A percentile compares a stretch with the other conserved stretches of the same genome.
phyloP scores from a whole-genome alignment of 2,888 invertebrate genomes.

The Sarcophaga caerulescens region DNA sequence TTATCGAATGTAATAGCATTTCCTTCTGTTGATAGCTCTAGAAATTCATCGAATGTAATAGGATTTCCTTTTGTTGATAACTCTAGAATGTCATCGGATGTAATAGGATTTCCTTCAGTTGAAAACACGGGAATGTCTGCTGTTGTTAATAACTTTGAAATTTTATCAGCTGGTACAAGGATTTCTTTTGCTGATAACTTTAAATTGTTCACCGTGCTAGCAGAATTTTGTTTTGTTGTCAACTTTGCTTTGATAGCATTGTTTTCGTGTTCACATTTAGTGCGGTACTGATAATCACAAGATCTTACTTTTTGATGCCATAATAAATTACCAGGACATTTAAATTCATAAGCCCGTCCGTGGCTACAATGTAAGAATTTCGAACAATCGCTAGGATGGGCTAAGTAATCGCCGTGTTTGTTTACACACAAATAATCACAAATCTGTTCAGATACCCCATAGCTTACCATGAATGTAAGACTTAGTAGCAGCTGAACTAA shows the following conservation, averaged over 20 bases:
- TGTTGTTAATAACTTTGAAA: too few relatives aligned
- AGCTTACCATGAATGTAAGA: neutral
- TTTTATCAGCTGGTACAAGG: too few relatives aligned
- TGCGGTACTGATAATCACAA: constrained; percentile 68
- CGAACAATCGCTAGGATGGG: constrained; percentile 73
- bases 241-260: neutral
- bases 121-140: too few relatives aligned
- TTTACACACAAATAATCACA: constrained; percentile 29
- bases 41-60: too few relatives aligned
- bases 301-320: constrained; percentile 69
- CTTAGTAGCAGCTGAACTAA: neutral
- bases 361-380: constrained; percentile 73
- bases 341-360: constrained; percentile 61
- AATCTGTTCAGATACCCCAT: neutral
- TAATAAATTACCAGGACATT: constrained; percentile 70
- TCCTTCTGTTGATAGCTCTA: too few relatives aligned
- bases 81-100: too few relatives aligned
- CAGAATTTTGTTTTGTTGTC: neutral
- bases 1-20: too few relatives aligned
- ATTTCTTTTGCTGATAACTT: too few relatives aligned
- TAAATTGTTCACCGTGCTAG: neutral
- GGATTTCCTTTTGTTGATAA: too few relatives aligned
- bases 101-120: too few relatives aligned
- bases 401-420: constrained; percentile 53
- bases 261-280: neutral